A percentile compares a stretch with the other conserved stretches of the same genome.
Conservation (phyloP, 2,113 vertebrate genomes). For the Poicephalus meyeri region DNA sequence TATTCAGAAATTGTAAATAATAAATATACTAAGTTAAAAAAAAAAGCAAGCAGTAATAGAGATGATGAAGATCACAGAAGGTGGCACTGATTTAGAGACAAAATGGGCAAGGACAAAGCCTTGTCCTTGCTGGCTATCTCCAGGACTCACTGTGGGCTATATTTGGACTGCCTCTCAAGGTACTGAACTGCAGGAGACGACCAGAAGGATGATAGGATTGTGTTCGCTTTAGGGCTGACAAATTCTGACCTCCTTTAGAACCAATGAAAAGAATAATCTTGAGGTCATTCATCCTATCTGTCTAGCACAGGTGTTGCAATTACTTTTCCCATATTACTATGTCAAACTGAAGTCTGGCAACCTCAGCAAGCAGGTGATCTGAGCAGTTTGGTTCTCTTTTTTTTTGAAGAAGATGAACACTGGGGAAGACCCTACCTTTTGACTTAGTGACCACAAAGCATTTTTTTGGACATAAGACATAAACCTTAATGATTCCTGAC, state of each 20-base stretch:
- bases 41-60: not conserved
- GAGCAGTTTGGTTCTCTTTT: not conserved
- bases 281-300: not conserved
- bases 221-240: not conserved
- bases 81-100: not conserved
- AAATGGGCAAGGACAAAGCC: not conserved
- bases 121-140: not conserved
- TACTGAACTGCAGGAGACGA: not conserved
- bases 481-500: not conserved
- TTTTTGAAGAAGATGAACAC: not conserved
- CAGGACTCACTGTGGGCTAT: not conserved
- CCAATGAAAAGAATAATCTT: not conserved
- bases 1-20: not conserved
- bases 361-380: not conserved
- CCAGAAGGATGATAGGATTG: not conserved
- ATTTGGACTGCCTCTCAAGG: not conserved
- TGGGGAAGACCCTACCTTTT: not conserved
- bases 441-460: not conserved
- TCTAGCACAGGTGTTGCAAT: not conserved
- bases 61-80: not conserved
- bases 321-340: not conserved
- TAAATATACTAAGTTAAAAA: not conserved
- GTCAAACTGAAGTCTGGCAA: not conserved
- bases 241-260: not conserved
- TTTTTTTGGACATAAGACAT: rapidly evolving